Evolutionary conservation across 23 tunicate genomes (phyloP), one percentile per base, ranked within the genome.

Genomic region (Diplosoma virens): DNA sequence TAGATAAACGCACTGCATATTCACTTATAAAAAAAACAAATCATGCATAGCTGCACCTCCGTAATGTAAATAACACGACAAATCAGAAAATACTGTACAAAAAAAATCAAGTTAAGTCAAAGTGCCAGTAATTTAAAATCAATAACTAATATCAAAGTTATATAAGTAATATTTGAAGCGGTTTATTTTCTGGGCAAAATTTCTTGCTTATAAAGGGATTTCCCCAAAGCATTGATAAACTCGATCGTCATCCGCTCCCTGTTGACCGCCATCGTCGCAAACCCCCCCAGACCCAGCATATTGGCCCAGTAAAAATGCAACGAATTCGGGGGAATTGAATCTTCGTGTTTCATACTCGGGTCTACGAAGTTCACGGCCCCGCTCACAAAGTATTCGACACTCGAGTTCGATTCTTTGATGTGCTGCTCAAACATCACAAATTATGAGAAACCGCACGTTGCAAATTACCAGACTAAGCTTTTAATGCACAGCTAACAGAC

Each of bases 291-390:
- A 27, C 97, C 88, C 22, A 92, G 71, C 20, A 85, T 23, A 61
- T 85, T 79, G 30, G 83, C 87, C 82, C 82, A 85, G 58, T 85
- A 75, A 48, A 61, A 92, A 46, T 74, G 84, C 56, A 92, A 64
- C 14, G 92, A 85, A 25, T 82, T 77, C 2, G 34, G 23, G 7
- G 97, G 97, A 9, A 90, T 74, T 61, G 67, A n/a, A 3, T 67
- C 68, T 32, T 45, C 76, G 66, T 90, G 89, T 27, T 66, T 74
- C 79, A 55, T 72, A 59, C 82, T 85, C 1, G 97, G 97, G 52
- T 81, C 78, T 1, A 92, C 87, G 14, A 85, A 78, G 53, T 85
- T 92, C 2, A 82, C 97, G 1, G 97, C 97, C 2, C 97, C 97
- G 34, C 82, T 37, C n/a, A 92, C 84, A 76, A 92, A 76, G 50